Evolutionary conservation across 2,888 invertebrate genomes (phyloP).

Genomic region (Acanthosepion pharaonis): DNA sequence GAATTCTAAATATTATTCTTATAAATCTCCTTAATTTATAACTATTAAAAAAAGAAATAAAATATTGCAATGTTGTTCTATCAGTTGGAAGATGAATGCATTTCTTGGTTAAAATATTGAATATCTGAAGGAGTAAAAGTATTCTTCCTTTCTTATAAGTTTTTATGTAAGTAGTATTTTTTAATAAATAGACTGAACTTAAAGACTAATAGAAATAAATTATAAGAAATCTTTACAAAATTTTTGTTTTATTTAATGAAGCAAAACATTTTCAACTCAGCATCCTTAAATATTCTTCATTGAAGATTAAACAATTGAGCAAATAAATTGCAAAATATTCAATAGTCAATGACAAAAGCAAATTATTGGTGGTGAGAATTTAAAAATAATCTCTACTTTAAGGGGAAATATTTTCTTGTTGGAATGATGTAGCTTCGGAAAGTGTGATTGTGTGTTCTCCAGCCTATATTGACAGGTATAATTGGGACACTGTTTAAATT

Average conservation of each 20-base stretch:
- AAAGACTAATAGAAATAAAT: neutral
- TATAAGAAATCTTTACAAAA: neutral
- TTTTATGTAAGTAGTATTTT: too few relatives aligned
- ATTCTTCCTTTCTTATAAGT: too few relatives aligned
- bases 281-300: neutral
- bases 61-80: too few relatives aligned
- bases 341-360: neutral
- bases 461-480: slow-evolving; percentile 1
- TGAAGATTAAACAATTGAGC: neutral
- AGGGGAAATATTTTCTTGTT: neutral
- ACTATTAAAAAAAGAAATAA: too few relatives aligned
- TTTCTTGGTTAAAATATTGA: too few relatives aligned
- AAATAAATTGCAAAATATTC: neutral
- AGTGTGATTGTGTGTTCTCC: neutral
- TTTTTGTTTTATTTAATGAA: neutral
- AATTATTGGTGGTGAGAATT: neutral
- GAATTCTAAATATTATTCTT: neutral
- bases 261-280: neutral
- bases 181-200: too few relatives aligned
- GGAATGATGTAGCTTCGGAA: neutral
- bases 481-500: slow-evolving; percentile 12
- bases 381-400: neutral
- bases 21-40: neutral
- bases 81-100: too few relatives aligned
- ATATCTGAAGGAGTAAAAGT: too few relatives aligned